phyloP scores from a whole-genome alignment of 2,113 vertebrate genomes.

The Lethenteron reissneri region DNA sequence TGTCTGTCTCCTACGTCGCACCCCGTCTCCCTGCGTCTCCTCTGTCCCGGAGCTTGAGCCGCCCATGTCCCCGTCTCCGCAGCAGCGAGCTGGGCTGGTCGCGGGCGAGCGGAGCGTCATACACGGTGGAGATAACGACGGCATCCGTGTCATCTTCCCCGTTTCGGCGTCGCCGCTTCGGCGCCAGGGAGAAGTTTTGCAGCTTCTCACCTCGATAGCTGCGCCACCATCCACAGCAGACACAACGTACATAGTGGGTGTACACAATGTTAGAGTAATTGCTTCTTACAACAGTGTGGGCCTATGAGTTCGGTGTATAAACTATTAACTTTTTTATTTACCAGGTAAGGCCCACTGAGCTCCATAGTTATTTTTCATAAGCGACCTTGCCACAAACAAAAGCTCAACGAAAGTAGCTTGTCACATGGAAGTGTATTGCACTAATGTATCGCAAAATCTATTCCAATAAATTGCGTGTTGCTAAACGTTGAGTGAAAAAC shows the following conservation, averaged over 20 bases:
- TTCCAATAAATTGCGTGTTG: too few species aligned
- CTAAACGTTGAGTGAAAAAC: too few species aligned
- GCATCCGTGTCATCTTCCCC: slow-evolving; percentile 10
- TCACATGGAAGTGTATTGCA: too few species aligned
- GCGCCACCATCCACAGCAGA: background rate
- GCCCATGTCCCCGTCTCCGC: slow-evolving; percentile 20
- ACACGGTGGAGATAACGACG: slow-evolving; percentile 49
- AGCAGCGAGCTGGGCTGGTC: slow-evolving; percentile 44
- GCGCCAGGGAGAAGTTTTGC: slow-evolving; percentile 25
- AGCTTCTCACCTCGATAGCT: slow-evolving; percentile 89
- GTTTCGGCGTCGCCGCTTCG: slow-evolving; percentile 24
- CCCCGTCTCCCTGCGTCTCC: too few species aligned
- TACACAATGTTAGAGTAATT: background rate
- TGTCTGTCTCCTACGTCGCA: too few species aligned
- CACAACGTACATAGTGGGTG: background rate
- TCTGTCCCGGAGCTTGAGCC: too few species aligned
- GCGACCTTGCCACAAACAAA: too few species aligned
- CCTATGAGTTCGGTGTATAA: background rate
- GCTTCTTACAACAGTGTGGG: background rate
- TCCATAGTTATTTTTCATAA: background rate
- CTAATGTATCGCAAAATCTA: too few species aligned
- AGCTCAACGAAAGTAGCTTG: too few species aligned
- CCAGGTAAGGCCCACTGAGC: background rate
- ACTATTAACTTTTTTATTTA: background rate
- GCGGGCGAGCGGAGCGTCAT: slow-evolving; percentile 46